Conservation (phyloP, 2,113 vertebrate species). For the Saccopteryx bilineata region DNA sequence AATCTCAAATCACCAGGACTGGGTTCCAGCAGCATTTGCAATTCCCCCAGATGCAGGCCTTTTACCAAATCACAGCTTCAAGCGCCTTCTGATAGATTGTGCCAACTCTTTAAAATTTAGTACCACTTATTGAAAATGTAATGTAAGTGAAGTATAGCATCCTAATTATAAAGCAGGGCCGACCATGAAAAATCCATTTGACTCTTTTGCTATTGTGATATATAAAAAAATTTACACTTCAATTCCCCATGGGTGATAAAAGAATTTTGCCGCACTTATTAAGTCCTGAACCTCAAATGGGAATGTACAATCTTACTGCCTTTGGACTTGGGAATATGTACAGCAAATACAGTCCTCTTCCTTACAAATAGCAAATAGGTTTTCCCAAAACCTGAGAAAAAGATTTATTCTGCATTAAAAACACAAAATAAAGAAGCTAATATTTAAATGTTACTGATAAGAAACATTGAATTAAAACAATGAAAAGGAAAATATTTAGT, state of each 20-base stretch:
- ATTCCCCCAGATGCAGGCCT: constrained; percentile 10
- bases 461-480: constrained; percentile 45
- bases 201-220: constrained; percentile 54
- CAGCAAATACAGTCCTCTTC: not conserved
- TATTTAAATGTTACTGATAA: constrained; percentile 21
- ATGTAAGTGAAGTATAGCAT: constrained; percentile 69
- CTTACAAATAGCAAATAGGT: not conserved
- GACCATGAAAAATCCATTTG: constrained; percentile 72
- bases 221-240: constrained; percentile 53
- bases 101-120: constrained; percentile 75
- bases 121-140: constrained; percentile 77
- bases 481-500: not conserved
- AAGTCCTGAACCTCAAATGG: not conserved
- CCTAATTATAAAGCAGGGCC: constrained; percentile 79
- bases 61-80: constrained; percentile 73
- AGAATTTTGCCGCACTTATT: constrained; percentile 42
- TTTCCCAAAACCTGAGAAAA: constrained; percentile 18
- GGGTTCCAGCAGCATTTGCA: constrained; percentile 32
- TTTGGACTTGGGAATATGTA: not conserved
- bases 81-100: constrained; percentile 30
- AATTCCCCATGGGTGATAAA: constrained; percentile 24
- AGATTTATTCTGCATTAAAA: not conserved
- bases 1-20: constrained; percentile 36
- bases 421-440: constrained; percentile 42
- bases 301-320: not conserved